Percentiles rank a stretch among this genome's conserved stretches.
Conservation (phyloP, 2,888 invertebrate species). For the Mayetiola destructor region DNA sequence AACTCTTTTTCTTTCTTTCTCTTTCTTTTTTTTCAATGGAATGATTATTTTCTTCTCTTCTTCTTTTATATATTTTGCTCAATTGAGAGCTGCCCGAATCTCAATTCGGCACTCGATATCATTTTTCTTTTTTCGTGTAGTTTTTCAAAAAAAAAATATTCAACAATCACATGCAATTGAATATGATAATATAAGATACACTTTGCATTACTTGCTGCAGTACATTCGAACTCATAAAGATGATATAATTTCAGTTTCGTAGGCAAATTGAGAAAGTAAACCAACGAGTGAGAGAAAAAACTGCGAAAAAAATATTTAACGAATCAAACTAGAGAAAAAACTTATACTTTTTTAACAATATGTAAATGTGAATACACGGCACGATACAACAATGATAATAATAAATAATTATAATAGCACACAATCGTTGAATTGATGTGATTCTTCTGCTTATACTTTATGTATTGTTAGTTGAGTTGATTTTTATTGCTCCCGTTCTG, state of each 20-base stretch:
- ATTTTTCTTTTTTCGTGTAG: too few species aligned
- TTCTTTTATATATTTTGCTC: not conserved
- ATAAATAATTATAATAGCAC: not conserved
- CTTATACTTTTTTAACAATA: not conserved
- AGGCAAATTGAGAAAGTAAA: not conserved
- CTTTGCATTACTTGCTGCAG: too few species aligned
- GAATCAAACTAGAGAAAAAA: not conserved
- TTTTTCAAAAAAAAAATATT: too few species aligned
- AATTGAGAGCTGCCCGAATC: not conserved
- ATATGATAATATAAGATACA: too few species aligned
- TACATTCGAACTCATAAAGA: too few species aligned
- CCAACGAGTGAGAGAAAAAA: not conserved
- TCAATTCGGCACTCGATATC: not conserved
- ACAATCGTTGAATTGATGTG: conserved; percentile 11
- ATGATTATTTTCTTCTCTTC: not conserved
- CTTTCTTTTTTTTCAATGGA: not conserved
- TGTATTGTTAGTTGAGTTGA: too few species aligned
- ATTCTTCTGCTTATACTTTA: too few species aligned
- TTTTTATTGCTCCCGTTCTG: too few species aligned
- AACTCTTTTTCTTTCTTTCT: not conserved
- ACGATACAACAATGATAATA: conserved; percentile 2
- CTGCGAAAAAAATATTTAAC: not conserved
- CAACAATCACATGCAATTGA: conserved; percentile 11
- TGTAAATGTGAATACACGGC: conserved; percentile 4
- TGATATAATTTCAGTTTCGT: not conserved